Evolutionary conservation across 2,113 vertebrate genomes (phyloP).

Genomic region (Oncorhynchus nerka): DNA sequence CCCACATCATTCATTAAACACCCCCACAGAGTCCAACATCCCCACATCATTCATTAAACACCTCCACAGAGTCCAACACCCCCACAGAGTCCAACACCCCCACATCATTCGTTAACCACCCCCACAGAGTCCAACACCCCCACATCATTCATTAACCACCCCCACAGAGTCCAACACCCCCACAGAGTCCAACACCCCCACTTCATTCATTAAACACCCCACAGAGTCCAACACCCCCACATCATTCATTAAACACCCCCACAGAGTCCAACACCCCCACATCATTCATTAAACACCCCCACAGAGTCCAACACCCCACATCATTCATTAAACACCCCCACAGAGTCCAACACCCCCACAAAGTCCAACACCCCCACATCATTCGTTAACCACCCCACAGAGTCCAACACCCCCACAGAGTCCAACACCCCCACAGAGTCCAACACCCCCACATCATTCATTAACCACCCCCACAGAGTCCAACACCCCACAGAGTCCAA

Average conservation of each 20-base stretch:
- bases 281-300: no score
- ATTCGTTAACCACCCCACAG: no score
- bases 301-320: no score
- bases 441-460: neutral
- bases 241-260: no score
- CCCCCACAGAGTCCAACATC: neutral
- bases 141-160: no score
- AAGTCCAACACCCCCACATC: fast-evolving
- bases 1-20: neutral
- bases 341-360: neutral
- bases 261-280: no score
- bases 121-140: slow-evolving; percentile 10
- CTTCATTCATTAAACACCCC: no score
- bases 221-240: no score
- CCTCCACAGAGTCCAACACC: slow-evolving; percentile 6
- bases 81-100: slow-evolving; percentile 27
- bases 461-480: neutral
- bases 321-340: no score
- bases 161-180: no score
- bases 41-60: neutral
- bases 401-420: slow-evolving; percentile 26
- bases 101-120: neutral
- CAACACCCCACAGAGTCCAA: slow-evolving; percentile 22
- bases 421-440: no score
- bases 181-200: no score